phyloP scores from a whole-genome alignment of 2,113 vertebrate species.

The Apteryx mantelli region DNA sequence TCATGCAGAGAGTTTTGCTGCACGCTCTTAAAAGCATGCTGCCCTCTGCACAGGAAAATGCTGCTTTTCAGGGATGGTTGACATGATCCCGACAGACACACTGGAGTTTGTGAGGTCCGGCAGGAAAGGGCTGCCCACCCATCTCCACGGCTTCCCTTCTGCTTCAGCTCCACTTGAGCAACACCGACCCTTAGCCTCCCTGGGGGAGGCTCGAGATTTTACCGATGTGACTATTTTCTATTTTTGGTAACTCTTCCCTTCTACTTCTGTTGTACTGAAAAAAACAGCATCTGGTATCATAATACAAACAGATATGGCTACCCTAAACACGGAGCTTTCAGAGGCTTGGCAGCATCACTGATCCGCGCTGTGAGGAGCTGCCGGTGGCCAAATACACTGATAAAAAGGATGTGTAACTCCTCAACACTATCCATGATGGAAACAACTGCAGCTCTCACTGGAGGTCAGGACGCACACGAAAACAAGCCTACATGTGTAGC shows the following conservation, averaged over 20 bases:
- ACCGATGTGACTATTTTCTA: neutral
- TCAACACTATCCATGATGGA: constrained; percentile 62
- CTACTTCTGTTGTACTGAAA: neutral
- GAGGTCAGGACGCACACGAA: constrained; percentile 74
- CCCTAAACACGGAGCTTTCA: neutral
- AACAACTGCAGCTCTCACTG: constrained; percentile 66
- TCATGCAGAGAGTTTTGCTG: neutral
- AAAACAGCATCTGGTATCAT: constrained; percentile 15
- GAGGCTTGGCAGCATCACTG: constrained; percentile 56
- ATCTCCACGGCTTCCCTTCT: neutral
- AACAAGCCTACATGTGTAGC: constrained; percentile 76
- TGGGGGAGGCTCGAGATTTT: neutral
- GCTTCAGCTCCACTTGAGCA: neutral
- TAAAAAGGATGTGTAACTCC: constrained; percentile 71
- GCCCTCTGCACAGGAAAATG: neutral
- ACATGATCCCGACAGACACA: neutral
- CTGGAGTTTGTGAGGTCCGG: neutral
- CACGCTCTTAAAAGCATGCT: neutral
- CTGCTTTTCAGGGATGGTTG: accelerated
- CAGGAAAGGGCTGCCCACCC: neutral
- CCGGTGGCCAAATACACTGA: constrained; percentile 60
- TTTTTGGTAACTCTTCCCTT: neutral
- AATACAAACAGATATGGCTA: neutral
- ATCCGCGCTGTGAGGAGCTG: constrained; percentile 15
- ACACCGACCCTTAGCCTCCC: neutral